phyloP scores from a whole-genome alignment of 1,140 invertebrate genomes.

The Hycleus cichorii region DNA sequence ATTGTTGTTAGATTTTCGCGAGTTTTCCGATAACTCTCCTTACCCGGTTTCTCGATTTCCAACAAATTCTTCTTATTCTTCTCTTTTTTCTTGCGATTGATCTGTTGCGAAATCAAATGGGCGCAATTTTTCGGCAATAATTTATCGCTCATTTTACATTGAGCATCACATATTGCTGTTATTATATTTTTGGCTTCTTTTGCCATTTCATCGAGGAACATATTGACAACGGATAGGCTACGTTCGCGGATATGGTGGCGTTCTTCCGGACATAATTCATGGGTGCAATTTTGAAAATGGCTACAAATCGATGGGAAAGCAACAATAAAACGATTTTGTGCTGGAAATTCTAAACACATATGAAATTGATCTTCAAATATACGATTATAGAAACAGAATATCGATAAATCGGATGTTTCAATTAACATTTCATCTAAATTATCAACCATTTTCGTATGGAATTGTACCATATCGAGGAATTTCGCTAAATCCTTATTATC shows the following conservation, averaged over 20 bases:
- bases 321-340: conserved; percentile 95
- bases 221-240: conserved; percentile 93
- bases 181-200: conserved; percentile 99
- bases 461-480: conserved; percentile 91
- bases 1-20: conserved; percentile 94
- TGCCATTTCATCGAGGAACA: conserved; percentile 97
- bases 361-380: conserved; percentile 98
- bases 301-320: conserved; percentile 96
- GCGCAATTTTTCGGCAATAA: conserved; percentile 93
- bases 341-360: conserved; percentile 97
- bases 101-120: conserved; percentile 74
- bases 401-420: conserved; percentile 93
- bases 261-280: conserved; percentile 98
- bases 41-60: conserved; percentile 83
- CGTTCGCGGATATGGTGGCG: conserved; percentile 92
- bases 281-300: conserved; percentile 96
- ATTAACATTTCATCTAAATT: conserved; percentile 95
- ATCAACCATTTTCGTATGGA: conserved; percentile 98
- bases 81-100: conserved; percentile 88
- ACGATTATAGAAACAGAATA: conserved; percentile 96
- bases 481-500: conserved; percentile 83
- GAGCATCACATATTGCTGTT: conserved; percentile 95
- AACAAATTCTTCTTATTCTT: conserved; percentile 78
- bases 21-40: conserved; percentile 91
- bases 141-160: conserved; percentile 89